phyloP scores from a whole-genome alignment of 1,140 invertebrate genomes.

The Atta texana region DNA sequence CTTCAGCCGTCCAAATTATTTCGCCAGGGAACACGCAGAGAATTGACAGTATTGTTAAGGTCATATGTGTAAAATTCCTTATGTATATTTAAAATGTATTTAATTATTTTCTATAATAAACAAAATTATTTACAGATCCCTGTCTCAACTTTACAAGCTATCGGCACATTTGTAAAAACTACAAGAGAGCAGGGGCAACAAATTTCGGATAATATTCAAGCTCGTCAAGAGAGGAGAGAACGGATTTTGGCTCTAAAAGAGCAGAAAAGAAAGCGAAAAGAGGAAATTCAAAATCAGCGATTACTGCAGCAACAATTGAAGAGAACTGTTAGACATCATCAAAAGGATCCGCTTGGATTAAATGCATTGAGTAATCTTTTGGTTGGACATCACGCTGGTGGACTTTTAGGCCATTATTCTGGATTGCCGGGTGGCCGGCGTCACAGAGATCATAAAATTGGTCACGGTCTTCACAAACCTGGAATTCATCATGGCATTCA shows the following conservation, averaged over 20 bases:
- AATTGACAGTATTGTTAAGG: slow-evolving; percentile 79
- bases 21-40: slow-evolving; percentile 76
- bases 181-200: slow-evolving; percentile 49
- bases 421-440: slow-evolving; percentile 23
- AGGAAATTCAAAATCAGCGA: slow-evolving; percentile 72
- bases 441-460: slow-evolving; percentile 40
- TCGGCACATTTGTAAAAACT: slow-evolving; percentile 76
- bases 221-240: slow-evolving; percentile 59
- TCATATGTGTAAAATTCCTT: slow-evolving; percentile 54
- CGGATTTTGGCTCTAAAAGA: slow-evolving; percentile 51
- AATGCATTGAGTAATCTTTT: slow-evolving; percentile 69
- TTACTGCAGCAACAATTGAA: slow-evolving; percentile 55
- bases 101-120: slow-evolving; percentile 16
- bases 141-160: slow-evolving; percentile 78
- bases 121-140: slow-evolving; percentile 77
- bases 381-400: slow-evolving; percentile 66
- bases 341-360: slow-evolving; percentile 72
- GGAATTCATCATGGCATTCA: slow-evolving; percentile 55
- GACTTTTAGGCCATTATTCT: slow-evolving; percentile 49
- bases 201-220: slow-evolving; percentile 44
- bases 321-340: slow-evolving; percentile 49
- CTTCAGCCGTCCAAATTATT: slow-evolving; percentile 75
- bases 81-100: neutral
- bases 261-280: slow-evolving; percentile 56
- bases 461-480: slow-evolving; percentile 56